Evolutionary conservation across 2,113 vertebrate genomes (phyloP), one percentile per base, ranked within the genome.

Genomic region (Thomomys bottae): DNA sequence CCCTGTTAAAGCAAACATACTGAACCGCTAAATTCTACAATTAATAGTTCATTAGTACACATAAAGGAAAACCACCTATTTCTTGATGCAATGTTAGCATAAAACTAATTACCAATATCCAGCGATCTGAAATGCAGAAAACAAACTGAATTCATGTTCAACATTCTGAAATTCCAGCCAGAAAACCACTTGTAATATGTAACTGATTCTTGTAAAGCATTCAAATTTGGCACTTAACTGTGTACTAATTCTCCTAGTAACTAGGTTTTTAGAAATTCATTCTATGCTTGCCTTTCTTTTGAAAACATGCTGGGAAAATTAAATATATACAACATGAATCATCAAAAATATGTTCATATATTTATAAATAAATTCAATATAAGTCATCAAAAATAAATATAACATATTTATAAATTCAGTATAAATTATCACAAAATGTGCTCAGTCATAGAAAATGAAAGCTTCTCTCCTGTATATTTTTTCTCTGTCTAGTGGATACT

Each of bases 21-120:
- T 26, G 17, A 84, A 89, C 4, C 38, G 8, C 42, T 88, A 86
- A 78, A 38, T 88, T 24, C 76, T 80, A 8, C 54, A 79, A 45
- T 64, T 30, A 89, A 75, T 45, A 91, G 24, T 21, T 26, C 11
- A 72, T 40, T 87, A n/a, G 2, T 59, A 87, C 4, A 76, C n/a
- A 34, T 57, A 84, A 77, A 93, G 34, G 17, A 73, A 93, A 12
- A 66, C 4, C 26, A 64, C 14, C 77, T 9, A n/a, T 63, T 66
- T 30, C 26, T 71, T 68, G 24, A 71, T 68, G 17, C 14, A 85
- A 89, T 84, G 28, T 64, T 79, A 83, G 34, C 59, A 86, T 81
- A 83, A 94, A 88, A 72, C n/a, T 80, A 82, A 82, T 81, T 63
- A 87, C n/a, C 75, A 84, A 57, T 28, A 57, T 57, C 45, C 40